Percentiles rank a stretch among this genome's conserved stretches.
These are phyloP conservation scores for Pentamera pediparva DNA, from an alignment of 53 echinoderm and acorn worm genomes.

Conservation along the genomic window DNA sequence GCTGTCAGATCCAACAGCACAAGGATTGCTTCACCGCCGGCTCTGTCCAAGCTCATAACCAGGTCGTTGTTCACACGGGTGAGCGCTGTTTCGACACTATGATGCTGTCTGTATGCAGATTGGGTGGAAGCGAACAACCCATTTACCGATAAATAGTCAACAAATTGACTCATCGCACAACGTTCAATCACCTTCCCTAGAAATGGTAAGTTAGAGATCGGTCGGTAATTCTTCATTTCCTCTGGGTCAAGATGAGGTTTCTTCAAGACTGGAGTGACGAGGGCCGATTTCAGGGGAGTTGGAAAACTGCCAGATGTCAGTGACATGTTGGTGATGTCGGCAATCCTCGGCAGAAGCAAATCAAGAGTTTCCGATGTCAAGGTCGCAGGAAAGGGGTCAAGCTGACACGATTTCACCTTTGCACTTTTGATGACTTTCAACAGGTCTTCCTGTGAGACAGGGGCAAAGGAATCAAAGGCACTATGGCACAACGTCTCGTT, in stretches of 20 bases:
- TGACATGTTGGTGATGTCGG: no score
- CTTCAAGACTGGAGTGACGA: no score
- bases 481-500: neutral
- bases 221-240: no score
- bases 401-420: slow-evolving; percentile 10
- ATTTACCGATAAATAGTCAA: neutral
- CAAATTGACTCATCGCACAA: no score
- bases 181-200: no score
- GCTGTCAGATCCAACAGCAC: no score
- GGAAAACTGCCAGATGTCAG: no score
- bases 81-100: neutral
- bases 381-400: slow-evolving; percentile 16
- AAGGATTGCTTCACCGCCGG: no score
- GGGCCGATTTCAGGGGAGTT: no score
- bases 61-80: neutral
- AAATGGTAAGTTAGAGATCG: no score
- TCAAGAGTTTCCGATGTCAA: neutral
- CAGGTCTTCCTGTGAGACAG: slow-evolving; percentile 8
- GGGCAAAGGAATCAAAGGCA: neutral
- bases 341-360: no score
- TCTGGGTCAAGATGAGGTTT: no score
- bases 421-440: neutral
- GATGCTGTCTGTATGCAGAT: neutral
- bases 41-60: neutral
- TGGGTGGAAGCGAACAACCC: neutral